Percentiles rank a stretch among this genome's conserved stretches.
Conservation (phyloP, 1,140 invertebrate genomes). For the Drosophila fuyamai region DNA sequence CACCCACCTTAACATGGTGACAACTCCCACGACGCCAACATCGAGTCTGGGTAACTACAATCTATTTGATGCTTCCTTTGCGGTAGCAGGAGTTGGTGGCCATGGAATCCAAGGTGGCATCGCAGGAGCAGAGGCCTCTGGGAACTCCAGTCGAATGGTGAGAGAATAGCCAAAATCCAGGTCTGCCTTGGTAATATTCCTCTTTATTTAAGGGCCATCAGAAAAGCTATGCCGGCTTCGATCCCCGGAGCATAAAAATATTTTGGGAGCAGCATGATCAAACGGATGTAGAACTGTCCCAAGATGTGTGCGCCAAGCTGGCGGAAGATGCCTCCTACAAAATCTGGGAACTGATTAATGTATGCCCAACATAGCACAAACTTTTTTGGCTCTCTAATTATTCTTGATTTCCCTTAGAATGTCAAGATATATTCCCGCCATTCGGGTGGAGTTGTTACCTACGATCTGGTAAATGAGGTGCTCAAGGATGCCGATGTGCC, state of each 20-base stretch:
- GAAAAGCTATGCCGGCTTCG: constrained; percentile 80
- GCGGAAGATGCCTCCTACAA: constrained; percentile 84
- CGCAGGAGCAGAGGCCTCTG: constrained; percentile 24
- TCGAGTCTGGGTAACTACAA: constrained; percentile 59
- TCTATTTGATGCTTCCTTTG: constrained; percentile 69
- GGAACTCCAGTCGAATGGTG: constrained; percentile 42
- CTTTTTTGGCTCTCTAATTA: not conserved
- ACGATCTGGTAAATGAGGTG: constrained; percentile 83
- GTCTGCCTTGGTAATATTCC: not conserved
- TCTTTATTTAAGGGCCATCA: constrained; percentile 50
- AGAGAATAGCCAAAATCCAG: not conserved
- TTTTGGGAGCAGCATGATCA: constrained; percentile 84
- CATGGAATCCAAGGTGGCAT: constrained; percentile 22
- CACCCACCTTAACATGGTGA: constrained; percentile 58
- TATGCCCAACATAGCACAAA: constrained; percentile 3
- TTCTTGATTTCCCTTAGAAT: constrained; percentile 45
- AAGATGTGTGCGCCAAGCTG: constrained; percentile 74
- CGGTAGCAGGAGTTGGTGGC: constrained; percentile 39
- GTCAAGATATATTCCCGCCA: constrained; percentile 80
- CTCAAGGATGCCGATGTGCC: constrained; percentile 78
- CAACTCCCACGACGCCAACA: constrained; percentile 75
- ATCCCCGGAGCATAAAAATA: constrained; percentile 74
- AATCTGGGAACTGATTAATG: constrained; percentile 82
- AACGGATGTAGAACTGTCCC: constrained; percentile 77
- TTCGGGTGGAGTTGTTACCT: constrained; percentile 78